Evolutionary conservation across 1,140 invertebrate species (phyloP), one percentile per base, ranked within the genome.

Genomic region (Pseudomyrmex cubaensis): DNA sequence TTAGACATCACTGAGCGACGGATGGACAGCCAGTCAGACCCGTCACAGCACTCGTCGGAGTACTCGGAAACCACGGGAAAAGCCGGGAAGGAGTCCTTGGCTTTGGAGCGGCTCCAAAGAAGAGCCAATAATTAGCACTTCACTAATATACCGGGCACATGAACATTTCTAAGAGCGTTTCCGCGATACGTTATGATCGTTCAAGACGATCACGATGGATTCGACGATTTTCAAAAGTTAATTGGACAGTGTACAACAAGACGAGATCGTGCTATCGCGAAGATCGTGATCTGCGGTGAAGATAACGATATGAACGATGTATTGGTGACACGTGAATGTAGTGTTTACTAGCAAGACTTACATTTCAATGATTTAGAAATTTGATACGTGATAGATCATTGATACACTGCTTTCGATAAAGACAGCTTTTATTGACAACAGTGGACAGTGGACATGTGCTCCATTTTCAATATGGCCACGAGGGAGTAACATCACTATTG

Each of bases 1-100:
- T 94, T 94, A 94, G 94, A 94, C 93, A 94, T 94, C 94, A 94
- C 92, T 86, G 90, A 92, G 91, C 93, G 93, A 93, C 93, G 94
- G 93, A 94, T 94, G 93, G 92, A 94, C 93, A 94, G 92, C 90
- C 94, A 94, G 93, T 94, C 93, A 92, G 92, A 94, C 93, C 90
- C 92, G 93, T 94, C 93, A 94, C 93, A 93, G 92, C 93, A 92
- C 91, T 93, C 92, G 91, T 86, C 90, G 90, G 89, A 94, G 88
- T 93, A 90, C 92, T 93, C 90, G 88, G 89, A 93, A 92, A 92
- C 84, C 91, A 90, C 83, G 78, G 86, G 88, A 91, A 93, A 93
- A 92, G 88, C 88, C 88, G 80, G 67, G 15, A 59, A 69, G 59
- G 83, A 73, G 85, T 56, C 57, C 73, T 48, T 64, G 57, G 59